Base-by-base conservation (phyloP, 2,113 vertebrate genomes). In the Thamnophis sirtalis region DNA sequence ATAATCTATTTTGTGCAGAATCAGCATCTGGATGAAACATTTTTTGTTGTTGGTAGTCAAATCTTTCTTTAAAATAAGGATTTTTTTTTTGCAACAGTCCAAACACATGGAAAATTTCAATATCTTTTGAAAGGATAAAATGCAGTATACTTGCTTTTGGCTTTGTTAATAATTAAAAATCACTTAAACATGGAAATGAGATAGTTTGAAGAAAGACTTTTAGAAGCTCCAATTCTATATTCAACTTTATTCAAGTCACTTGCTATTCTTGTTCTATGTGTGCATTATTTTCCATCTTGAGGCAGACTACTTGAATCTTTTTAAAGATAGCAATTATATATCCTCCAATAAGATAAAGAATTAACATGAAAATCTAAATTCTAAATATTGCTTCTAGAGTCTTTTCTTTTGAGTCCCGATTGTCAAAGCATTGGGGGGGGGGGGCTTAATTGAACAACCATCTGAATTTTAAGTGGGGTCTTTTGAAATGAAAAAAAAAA, bases 381-480 rank as follows among this genome's bases (percentile, higher is more conserved):
- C 28, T 89, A 94, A 51, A 0, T 54, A 90, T 9, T 92, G 84
- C 56, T 80, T 87, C 87, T 28, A 21, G n/a, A 24, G 0, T 10
- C 84, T 48, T 90, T 93, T 15, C 56, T 5, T 1, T 84, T 33
- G 92, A 95, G 85, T 93, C 0, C 53, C 1, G 21, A 85, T 58
- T 89, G 54, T 85, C 54, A 89, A 60, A 51, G 54, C 3, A 90
- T 88, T 92, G 43, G 43, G 43, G 43, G 43, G 43, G 43, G 43
- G 43, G 43, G 50, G 91, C 1, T 60, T 84, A 93, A 1, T 24
- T 92, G 49, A 84, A 93, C 19, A 92, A 26, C 87, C 0, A 80
- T 26, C 2, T 94, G 24, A 4, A 91, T 96, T 95, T 95, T 43
- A 92, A 92, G 73, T 92, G 8, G 0, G 87, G 0, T 89, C 49